Conservation (phyloP, 1,140 invertebrate genomes). For the Dysdera silvatica region DNA sequence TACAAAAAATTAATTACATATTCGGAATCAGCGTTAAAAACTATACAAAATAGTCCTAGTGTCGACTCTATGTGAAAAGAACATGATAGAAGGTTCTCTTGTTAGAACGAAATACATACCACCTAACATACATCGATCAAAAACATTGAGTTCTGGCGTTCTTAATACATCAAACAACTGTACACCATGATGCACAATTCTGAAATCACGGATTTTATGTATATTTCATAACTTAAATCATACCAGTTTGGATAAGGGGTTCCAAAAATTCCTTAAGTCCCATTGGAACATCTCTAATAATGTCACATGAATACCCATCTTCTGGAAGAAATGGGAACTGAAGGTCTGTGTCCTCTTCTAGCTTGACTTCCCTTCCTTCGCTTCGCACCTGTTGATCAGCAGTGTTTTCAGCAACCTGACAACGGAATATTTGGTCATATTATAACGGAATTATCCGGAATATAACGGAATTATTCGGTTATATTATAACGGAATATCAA, state of each 20-base stretch:
- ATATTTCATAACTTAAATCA: no score
- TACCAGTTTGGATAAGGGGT: conserved; percentile 68
- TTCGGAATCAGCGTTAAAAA: no score
- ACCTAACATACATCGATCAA: neutral
- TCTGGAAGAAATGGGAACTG: conserved; percentile 87
- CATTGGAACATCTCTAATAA: conserved; percentile 83
- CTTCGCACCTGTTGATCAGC: conserved; percentile 83
- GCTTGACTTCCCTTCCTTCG: conserved; percentile 55
- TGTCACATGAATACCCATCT: conserved; percentile 96
- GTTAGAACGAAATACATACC: neutral
- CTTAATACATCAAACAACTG: no score
- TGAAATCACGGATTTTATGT: no score
- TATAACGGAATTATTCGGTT: no score
- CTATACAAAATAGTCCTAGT: no score
- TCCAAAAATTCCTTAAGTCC: conserved; percentile 84
- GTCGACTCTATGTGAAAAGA: no score
- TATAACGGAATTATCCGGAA: no score
- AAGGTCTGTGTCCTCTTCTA: conserved; percentile 75
- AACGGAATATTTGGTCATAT: neutral
- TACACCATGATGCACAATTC: no score
- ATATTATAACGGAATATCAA: no score
- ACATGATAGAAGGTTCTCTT: neutral
- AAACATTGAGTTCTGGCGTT: no score
- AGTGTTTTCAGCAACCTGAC: conserved; percentile 73
- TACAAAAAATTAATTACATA: no score